Evolutionary conservation across 1,140 invertebrate genomes (phyloP).

Genomic region (Hyles vespertilio): DNA sequence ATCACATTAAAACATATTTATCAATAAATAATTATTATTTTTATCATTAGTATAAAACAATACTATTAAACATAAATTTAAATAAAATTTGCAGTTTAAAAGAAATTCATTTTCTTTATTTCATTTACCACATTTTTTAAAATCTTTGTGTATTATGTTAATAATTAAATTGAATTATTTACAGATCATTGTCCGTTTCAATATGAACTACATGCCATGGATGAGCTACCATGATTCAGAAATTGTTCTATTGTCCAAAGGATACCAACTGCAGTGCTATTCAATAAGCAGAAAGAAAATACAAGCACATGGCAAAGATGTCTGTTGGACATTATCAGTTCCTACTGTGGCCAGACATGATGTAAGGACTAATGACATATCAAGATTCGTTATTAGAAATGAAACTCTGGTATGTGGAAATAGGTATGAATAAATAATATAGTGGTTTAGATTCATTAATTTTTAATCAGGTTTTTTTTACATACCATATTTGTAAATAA

Average conservation of each 20-base stretch:
- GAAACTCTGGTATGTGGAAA: conserved; percentile 55
- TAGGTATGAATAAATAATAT: conserved; percentile 34
- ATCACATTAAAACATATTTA: too few relatives aligned
- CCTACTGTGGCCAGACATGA: conserved; percentile 49
- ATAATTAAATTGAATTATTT: conserved; percentile 10
- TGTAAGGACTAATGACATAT: conserved; percentile 62
- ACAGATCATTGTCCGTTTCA: conserved; percentile 44
- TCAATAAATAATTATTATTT: too few relatives aligned
- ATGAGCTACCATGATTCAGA: conserved; percentile 40
- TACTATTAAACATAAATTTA: too few relatives aligned
- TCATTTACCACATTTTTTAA: too few relatives aligned
- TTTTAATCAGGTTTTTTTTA: too few relatives aligned
- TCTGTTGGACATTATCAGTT: conserved; percentile 43
- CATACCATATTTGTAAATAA: too few relatives aligned
- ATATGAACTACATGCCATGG: conserved; percentile 63
- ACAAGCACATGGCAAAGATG: conserved; percentile 17
- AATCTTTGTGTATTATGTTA: neutral
- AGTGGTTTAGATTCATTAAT: too few relatives aligned
- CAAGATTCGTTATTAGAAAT: conserved; percentile 55
- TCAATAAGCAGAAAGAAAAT: conserved; percentile 31
- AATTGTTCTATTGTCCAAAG: conserved; percentile 39
- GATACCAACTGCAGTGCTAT: conserved; percentile 45
- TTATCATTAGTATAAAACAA: too few relatives aligned
- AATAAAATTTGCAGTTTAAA: too few relatives aligned
- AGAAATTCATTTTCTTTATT: too few relatives aligned